These are phyloP conservation scores for Melinaea marsaeus DNA, from an alignment of 2,888 invertebrate genomes.

Conservation along the genomic window DNA sequence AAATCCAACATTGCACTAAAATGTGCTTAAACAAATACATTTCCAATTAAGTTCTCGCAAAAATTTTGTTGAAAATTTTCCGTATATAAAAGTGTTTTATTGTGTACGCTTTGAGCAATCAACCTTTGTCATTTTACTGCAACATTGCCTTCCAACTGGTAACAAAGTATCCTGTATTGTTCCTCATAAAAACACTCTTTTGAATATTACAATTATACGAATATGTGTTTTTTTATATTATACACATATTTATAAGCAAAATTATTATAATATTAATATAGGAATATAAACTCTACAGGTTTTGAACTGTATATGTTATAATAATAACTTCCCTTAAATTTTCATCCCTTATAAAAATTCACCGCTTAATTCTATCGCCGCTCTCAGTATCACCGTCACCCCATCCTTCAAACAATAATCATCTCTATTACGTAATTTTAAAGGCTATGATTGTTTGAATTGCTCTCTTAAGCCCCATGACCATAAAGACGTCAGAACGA, in stretches of 20 bases:
- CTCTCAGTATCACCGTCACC: not conserved
- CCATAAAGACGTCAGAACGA: constrained; percentile 36
- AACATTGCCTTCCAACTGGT: not conserved
- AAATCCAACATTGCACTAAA: not conserved
- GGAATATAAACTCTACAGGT: not conserved
- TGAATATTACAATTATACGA: not conserved
- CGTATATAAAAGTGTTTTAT: not conserved
- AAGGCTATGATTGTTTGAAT: constrained; percentile 15
- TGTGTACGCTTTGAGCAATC: constrained; percentile 3
- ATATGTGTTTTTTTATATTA: not conserved
- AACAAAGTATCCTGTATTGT: not conserved
- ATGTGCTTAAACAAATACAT: constrained; percentile 3
- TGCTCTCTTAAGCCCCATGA: constrained; percentile 12
- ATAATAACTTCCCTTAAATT: not conserved
- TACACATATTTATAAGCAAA: not conserved
- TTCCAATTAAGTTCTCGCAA: constrained; percentile 1
- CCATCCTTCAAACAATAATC: not conserved
- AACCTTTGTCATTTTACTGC: constrained; percentile 8
- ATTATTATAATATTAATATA: not conserved
- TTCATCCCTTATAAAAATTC: constrained; percentile 7
- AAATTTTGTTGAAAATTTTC: constrained; percentile 4
- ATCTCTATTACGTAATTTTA: constrained; percentile 3
- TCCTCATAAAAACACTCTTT: not conserved
- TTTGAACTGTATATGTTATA: not conserved
- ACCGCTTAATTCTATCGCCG: constrained; percentile 3